Base-by-base conservation (phyloP, 2,888 invertebrate genomes). In the Ichneumoninae sp. region DNA sequence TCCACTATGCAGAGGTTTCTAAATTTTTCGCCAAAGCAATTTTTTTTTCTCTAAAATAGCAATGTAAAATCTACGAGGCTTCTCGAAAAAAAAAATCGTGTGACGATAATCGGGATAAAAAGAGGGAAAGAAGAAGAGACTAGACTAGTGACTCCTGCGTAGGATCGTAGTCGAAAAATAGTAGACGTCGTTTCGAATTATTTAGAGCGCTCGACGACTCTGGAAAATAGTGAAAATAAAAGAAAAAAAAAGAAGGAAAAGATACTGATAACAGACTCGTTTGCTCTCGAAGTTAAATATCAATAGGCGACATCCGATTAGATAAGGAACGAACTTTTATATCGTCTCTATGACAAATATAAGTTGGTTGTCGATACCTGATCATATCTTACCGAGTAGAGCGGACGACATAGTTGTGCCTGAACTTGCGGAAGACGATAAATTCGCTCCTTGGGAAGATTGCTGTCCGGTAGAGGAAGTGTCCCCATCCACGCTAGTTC, bases 401-500 rank as follows among this genome's bases (percentile, higher is more conserved):
- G 91, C 90, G 86, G 93, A 91, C 84, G 93, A 88, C 88, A 86
- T 91, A 50, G 90, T 89, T 57, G 90, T 86, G 65, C 88, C 85
- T 54, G 90, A 88, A 84, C 82, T 87, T 52, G 88, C 86, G 63
- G 92, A 90, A 69, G 90, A 87, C 77, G 90, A 89, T 87, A 90
- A 91, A 86, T 89, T 90, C 79, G 85, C 86, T 80, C 88, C 88
- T 76, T 89, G 85, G 54, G 89, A 85, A 57, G 88, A 89, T 83
- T 91, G 91, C 70, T 92, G 92, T 79, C 87, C 89, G 88, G 91
- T 89, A 88, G 92, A 91, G 87, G 89, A 88, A 88, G 91, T 91
- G 86, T 91, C 92, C 73, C 92, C 92, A 81, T 93, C 93, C 57
- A 91, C 90, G 84, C 88, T 89, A 79, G 87, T 90, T 81, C 90